Evolutionary conservation across 2,888 invertebrate genomes (phyloP).

Genomic region (Sepioteuthis lessoniana): DNA sequence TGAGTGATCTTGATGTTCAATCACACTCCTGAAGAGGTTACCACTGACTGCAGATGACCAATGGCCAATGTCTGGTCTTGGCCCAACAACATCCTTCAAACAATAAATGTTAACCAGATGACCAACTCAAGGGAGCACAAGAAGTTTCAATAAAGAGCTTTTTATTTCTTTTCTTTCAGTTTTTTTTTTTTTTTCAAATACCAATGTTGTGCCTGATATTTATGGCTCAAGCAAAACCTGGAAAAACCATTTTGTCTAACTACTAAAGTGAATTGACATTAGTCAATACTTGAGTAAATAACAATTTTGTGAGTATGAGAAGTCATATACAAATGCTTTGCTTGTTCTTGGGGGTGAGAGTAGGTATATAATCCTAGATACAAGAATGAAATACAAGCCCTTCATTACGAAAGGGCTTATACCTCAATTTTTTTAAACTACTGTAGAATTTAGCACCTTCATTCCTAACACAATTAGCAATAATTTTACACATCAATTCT

Average conservation of each 20-base stretch:
- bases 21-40: conserved; percentile 20
- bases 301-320: too few species aligned
- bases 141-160: conserved; percentile 11
- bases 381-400: too few species aligned
- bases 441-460: too few species aligned
- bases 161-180: neutral
- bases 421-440: too few species aligned
- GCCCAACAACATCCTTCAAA: conserved; percentile 33
- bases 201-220: neutral
- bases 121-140: neutral
- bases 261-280: neutral
- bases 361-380: too few species aligned
- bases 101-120: conserved; percentile 13
- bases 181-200: neutral
- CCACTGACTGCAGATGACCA: neutral
- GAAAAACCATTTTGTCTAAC: neutral
- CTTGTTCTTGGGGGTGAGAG: too few species aligned
- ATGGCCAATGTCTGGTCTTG: conserved; percentile 23
- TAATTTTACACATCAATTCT: too few species aligned
- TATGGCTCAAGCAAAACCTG: too few species aligned
- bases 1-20: neutral
- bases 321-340: too few species aligned
- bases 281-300: too few species aligned
- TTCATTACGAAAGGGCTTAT: too few species aligned
- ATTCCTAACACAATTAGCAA: too few species aligned